Percentiles rank a stretch among this genome's conserved stretches.
phyloP scores from a whole-genome alignment of 1,140 invertebrate genomes.

The Bombus pyrosoma region DNA sequence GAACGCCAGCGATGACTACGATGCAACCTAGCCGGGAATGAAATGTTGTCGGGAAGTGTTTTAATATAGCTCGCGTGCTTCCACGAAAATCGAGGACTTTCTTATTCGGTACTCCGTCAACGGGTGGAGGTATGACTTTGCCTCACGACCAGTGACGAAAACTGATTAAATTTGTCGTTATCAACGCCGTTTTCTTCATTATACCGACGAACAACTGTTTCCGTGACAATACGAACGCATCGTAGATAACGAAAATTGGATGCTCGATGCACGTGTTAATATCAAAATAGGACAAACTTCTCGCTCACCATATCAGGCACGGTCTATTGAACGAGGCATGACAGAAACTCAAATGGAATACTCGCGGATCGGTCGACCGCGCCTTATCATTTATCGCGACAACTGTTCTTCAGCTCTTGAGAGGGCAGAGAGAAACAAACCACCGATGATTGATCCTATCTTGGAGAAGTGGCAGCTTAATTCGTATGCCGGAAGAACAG shows the following conservation, averaged over 20 bases:
- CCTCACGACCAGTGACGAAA: not conserved
- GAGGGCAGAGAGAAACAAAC: not conserved
- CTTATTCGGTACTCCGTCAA: not conserved
- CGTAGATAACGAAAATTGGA: too few relatives aligned
- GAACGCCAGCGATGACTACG: conserved; percentile 15
- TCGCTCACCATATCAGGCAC: too few relatives aligned
- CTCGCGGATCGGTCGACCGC: too few relatives aligned
- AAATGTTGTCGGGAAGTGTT: not conserved
- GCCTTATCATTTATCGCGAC: not conserved
- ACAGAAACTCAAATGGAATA: too few relatives aligned
- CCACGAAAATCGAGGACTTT: not conserved
- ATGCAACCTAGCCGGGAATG: not conserved
- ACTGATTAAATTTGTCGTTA: not conserved
- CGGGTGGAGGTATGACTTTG: not conserved
- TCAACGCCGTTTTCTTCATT: not conserved
- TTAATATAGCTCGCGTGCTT: not conserved
- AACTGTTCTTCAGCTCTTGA: not conserved
- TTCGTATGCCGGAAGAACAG: not conserved
- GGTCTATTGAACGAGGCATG: too few relatives aligned
- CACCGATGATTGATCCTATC: conserved; percentile 23
- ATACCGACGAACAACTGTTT: not conserved
- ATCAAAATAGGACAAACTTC: too few relatives aligned
- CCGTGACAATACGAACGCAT: too few relatives aligned
- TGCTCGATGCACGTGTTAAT: too few relatives aligned
- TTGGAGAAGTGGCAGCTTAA: not conserved